Evolutionary conservation across 2,113 vertebrate species (phyloP).

Genomic region (Nycticebus coucang): DNA sequence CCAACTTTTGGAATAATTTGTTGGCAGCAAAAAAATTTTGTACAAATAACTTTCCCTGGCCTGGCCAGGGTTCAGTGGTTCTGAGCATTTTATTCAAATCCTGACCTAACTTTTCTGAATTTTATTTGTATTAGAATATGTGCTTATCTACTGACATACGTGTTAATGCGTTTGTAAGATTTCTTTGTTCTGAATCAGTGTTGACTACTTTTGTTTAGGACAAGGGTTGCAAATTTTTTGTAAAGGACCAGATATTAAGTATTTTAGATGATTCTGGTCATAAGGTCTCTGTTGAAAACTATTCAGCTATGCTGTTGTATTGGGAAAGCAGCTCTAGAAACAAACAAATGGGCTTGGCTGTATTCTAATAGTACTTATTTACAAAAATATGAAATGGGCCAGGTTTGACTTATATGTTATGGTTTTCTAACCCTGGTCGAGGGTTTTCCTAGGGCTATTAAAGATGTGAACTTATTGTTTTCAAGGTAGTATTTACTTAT

Average conservation of each 20-base stretch:
- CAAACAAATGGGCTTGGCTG: not conserved
- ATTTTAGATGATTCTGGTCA: not conserved
- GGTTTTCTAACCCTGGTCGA: not conserved
- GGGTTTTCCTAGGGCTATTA: slow-evolving; percentile 4
- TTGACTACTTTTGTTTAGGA: not conserved
- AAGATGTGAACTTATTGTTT: not conserved
- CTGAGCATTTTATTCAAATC: not conserved
- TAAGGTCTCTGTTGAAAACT: slow-evolving; percentile 1
- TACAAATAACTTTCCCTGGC: not conserved
- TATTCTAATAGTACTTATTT: not conserved
- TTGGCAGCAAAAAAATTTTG: not conserved
- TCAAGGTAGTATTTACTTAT: not conserved
- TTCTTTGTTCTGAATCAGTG: slow-evolving; percentile 10
- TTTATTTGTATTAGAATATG: not conserved
- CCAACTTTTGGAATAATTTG: not conserved
- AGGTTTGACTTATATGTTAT: not conserved
- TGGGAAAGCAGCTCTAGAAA: not conserved
- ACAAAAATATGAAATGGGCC: not conserved
- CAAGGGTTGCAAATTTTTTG: not conserved
- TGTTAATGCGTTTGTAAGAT: not conserved
- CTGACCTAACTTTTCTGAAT: slow-evolving; percentile 34
- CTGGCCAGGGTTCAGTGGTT: not conserved
- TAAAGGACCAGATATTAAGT: not conserved
- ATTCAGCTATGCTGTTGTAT: not conserved
- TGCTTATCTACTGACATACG: not conserved